Conservation (phyloP, 2,888 invertebrate genomes). For the Cephonodes hylas region DNA sequence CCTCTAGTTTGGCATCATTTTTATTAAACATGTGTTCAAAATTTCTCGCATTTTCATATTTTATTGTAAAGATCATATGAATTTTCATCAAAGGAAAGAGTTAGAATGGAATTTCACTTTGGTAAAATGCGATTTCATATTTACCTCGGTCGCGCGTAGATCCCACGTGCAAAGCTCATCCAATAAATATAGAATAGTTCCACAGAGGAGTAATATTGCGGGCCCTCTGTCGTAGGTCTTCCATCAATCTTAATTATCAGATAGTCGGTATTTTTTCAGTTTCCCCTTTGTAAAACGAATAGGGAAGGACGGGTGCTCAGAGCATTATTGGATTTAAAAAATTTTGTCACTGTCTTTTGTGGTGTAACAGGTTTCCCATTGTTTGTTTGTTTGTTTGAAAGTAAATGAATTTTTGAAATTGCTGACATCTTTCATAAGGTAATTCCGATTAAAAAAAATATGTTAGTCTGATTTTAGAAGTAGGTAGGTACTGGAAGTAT, state of each 20-base stretch:
- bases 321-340: neutral
- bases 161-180: neutral
- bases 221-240: neutral
- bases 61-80: neutral
- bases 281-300: neutral
- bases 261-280: neutral
- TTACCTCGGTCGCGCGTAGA: neutral
- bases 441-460: no score
- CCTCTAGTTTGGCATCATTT: no score
- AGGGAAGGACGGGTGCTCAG: neutral
- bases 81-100: neutral
- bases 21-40: no score
- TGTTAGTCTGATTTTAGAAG: no score
- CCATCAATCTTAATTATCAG: neutral
- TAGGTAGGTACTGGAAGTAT: no score
- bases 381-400: neutral
- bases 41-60: no score
- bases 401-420: no score
- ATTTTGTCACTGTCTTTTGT: no score
- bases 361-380: neutral
- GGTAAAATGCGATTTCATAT: neutral
- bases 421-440: no score
- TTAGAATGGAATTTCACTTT: neutral
- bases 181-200: neutral
- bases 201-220: neutral